Evolutionary conservation across 1,140 invertebrate genomes (phyloP), one percentile per base, ranked within the genome.

Genomic region (Archegozetes longisetosus): DNA sequence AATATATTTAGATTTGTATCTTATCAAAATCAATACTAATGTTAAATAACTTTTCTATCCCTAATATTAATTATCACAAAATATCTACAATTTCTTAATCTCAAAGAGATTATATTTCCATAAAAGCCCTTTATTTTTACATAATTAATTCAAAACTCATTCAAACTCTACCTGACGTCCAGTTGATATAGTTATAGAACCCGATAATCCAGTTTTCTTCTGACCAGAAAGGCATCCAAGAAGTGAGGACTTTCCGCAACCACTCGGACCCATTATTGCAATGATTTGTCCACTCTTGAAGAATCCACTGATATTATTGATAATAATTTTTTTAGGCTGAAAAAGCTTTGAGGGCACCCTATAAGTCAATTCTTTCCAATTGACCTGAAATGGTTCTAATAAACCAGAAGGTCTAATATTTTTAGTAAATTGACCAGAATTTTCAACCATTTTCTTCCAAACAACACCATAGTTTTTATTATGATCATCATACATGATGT

Each of bases 221-320:
- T 40, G 17, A 9, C 32, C 32, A 40, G 6, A 40, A 40, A 40
- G 6, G 17, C 32, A 40, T 9, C 6, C 6, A 6, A 40, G 17
- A 6, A 40, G 32, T 0, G 76, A 74, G 0, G 75, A 76, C 64
- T 78, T 78, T n/a, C 77, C 77, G 4, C 75, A 74, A 1, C 77
- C 77, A 14, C 86, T 90, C n/a, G 77, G 77, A 1, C 77, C 77
- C 75, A 78, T 77, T 17, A 78, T 75, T n/a, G 75, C 77, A 1
- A 73, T 74, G 58, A 78, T 65, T 51, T 77, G 67, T 3, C 77
- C 75, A n/a, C 61, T 82, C 55, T 74, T 76, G 67, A 86, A 86
- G 62, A 80, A 77, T 0, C 84, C 85, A 61, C 76, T 84, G 9
- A 87, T 75, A 46, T 78, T 79, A 56, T 79, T 75, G 29, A 87